phyloP scores from a whole-genome alignment of 2,113 vertebrate genomes.

The Apistogramma diplotaenia region DNA sequence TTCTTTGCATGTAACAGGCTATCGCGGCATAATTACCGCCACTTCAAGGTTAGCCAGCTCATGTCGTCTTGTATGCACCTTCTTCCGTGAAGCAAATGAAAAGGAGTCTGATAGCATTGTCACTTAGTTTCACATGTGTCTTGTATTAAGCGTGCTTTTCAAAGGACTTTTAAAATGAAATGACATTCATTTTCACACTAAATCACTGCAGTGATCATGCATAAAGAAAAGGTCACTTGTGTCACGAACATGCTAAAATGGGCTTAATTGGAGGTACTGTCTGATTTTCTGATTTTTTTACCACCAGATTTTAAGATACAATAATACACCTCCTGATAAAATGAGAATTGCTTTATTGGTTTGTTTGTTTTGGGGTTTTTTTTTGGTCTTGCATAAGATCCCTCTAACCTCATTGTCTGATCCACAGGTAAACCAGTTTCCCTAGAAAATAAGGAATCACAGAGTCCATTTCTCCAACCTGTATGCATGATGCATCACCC shows the following conservation, averaged over 20 bases:
- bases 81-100: neutral
- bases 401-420: neutral
- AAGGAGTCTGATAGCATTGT: neutral
- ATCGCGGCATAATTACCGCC: neutral
- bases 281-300: neutral
- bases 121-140: neutral
- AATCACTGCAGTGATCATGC: neutral
- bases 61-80: neutral
- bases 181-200: neutral
- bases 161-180: neutral
- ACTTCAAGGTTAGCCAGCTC: constrained; percentile 3
- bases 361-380: too few species aligned
- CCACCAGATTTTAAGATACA: neutral
- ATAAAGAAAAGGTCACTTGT: constrained; percentile 8
- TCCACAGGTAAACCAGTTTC: neutral
- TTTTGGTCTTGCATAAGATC: neutral
- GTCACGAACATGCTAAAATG: neutral
- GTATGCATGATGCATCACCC: neutral
- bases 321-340: neutral
- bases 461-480: neutral
- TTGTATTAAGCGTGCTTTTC: neutral
- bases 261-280: neutral
- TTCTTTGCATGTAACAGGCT: neutral
- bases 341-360: neutral
- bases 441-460: neutral